These are phyloP conservation scores for Lophotis ruficrista DNA, from an alignment of 2,113 vertebrate species.

Conservation along the genomic window DNA sequence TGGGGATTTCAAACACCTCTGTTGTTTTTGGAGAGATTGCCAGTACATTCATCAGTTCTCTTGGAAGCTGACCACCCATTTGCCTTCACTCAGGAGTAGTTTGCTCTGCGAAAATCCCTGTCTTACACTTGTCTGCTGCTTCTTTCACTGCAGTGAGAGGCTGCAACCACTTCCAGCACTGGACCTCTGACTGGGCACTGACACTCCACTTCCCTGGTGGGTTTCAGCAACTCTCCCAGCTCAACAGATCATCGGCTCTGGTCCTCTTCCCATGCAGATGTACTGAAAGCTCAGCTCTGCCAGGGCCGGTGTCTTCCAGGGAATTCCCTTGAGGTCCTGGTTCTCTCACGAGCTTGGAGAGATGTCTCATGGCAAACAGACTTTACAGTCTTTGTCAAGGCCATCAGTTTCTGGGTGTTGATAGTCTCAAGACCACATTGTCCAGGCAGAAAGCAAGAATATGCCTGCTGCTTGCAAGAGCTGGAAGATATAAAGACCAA, in stretches of 20 bases:
- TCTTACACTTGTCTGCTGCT: background rate
- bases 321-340: background rate
- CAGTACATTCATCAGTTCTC: background rate
- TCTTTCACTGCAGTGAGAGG: background rate
- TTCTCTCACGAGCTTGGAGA: background rate
- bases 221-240: background rate
- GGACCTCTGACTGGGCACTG: background rate
- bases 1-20: background rate
- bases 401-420: background rate
- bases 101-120: background rate
- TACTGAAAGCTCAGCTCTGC: background rate
- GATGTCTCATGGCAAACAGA: background rate
- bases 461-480: background rate
- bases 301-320: background rate
- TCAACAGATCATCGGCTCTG: background rate
- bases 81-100: background rate
- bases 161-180: background rate
- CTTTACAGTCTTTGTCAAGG: background rate
- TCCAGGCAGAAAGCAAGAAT: background rate
- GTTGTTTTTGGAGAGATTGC: background rate
- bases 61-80: background rate
- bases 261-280: background rate
- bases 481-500: background rate
- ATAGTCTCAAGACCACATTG: background rate
- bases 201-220: background rate